Conservation (phyloP, 2,113 vertebrate genomes). For the Microcebus griseorufus region DNA sequence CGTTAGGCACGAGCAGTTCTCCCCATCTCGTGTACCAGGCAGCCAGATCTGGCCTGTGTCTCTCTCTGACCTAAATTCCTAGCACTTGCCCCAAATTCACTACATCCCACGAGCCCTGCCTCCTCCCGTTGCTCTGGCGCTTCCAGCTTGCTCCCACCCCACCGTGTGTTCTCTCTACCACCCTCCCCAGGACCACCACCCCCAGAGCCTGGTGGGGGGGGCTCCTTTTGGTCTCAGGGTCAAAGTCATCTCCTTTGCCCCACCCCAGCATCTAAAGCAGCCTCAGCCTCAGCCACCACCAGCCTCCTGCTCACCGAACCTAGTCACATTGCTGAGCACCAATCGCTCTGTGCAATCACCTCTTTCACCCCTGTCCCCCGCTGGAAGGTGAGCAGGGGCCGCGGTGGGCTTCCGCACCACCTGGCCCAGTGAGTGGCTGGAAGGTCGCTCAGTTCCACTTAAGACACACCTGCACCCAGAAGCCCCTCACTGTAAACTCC, state of each 20-base stretch:
- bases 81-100: fast-evolving
- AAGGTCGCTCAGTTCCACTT: fast-evolving
- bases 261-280: neutral
- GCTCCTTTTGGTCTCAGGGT: neutral
- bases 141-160: neutral
- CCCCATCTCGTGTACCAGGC: fast-evolving
- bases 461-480: neutral
- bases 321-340: neutral
- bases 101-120: fast-evolving
- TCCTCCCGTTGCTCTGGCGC: neutral
- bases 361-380: neutral
- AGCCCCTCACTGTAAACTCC: too few relatives aligned
- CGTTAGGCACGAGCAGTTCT: neutral
- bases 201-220: too few relatives aligned
- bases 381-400: fast-evolving
- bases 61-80: neutral
- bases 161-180: fast-evolving
- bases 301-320: neutral
- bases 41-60: too few relatives aligned
- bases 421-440: neutral
- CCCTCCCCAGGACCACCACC: fast-evolving
- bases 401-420: too few relatives aligned
- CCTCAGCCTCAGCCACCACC: neutral
- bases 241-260: too few relatives aligned
- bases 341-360: too few relatives aligned